phyloP scores from a whole-genome alignment of 2,113 vertebrate genomes.

The Pampusana beccarii region DNA sequence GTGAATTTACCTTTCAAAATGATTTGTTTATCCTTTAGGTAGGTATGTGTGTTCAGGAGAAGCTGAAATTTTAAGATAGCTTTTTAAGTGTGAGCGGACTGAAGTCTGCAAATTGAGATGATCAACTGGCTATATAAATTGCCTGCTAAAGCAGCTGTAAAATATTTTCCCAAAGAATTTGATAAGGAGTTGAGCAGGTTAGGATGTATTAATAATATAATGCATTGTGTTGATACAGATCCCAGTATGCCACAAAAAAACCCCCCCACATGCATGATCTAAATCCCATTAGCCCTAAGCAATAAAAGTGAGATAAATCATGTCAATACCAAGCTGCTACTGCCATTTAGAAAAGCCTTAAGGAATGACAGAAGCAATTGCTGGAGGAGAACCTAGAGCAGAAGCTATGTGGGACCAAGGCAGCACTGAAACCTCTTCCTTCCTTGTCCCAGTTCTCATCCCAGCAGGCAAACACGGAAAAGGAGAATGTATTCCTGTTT shows the following conservation, averaged over 20 bases:
- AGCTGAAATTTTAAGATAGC: background rate
- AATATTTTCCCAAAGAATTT: slow-evolving; percentile 14
- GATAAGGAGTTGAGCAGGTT: background rate
- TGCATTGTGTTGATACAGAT: background rate
- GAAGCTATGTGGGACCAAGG: background rate
- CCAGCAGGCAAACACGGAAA: background rate
- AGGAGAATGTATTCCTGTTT: background rate
- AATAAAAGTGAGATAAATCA: slow-evolving; percentile 19
- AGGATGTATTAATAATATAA: background rate
- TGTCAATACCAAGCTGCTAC: background rate
- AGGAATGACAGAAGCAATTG: background rate
- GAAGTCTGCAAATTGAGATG: background rate
- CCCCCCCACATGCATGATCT: background rate
- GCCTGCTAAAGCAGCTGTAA: background rate
- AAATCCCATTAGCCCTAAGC: slow-evolving; percentile 26
- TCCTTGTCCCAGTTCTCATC: background rate
- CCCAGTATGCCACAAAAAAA: background rate
- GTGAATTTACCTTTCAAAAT: background rate
- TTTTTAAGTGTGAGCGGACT: background rate
- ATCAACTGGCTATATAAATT: background rate
- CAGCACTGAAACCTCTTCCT: background rate
- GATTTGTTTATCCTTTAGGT: background rate
- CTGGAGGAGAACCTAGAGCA: background rate
- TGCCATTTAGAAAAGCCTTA: background rate
- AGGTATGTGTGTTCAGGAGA: background rate